These are phyloP conservation scores for Calliopum simillimum DNA, from an alignment of 2,888 invertebrate species.

Conservation along the genomic window DNA sequence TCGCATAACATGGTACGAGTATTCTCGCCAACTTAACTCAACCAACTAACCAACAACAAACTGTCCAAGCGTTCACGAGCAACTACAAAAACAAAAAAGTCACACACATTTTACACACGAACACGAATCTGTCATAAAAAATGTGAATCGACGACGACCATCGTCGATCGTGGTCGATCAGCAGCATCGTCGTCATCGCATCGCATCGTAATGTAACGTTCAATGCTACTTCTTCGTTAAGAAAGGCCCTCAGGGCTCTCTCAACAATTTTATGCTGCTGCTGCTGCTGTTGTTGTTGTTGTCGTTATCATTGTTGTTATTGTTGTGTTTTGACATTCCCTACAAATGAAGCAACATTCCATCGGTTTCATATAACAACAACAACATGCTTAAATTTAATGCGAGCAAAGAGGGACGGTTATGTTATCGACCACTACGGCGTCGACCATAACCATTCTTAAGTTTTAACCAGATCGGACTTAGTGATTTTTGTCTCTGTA, in stretches of 20 bases:
- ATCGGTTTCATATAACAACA: conserved; percentile 9
- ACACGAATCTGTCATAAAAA: conserved; percentile 20
- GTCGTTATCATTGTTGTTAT: conserved; percentile 13
- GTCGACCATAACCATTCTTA: conserved; percentile 37
- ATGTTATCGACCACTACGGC: neutral
- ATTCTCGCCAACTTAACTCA: neutral
- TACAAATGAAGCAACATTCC: conserved; percentile 30
- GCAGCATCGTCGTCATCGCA: conserved; percentile 47
- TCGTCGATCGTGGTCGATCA: conserved; percentile 56
- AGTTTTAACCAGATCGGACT: conserved; percentile 22
- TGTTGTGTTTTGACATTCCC: conserved; percentile 40
- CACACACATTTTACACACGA: conserved; percentile 1
- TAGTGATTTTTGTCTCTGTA: neutral
- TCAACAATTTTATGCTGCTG: conserved; percentile 58
- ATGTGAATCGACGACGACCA: conserved; percentile 3
- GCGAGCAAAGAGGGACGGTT: neutral
- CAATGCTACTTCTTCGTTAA: conserved; percentile 43
- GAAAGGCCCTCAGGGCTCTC: conserved; percentile 63
- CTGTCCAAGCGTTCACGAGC: neutral
- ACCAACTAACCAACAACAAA: neutral
- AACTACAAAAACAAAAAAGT: too few species aligned
- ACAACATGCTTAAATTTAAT: neutral
- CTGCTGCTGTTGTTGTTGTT: conserved; percentile 44
- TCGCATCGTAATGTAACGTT: conserved; percentile 20
- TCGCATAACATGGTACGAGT: neutral